Evolutionary conservation across 2,113 vertebrate genomes (phyloP).

Genomic region (Zosterops hypoxanthus): DNA sequence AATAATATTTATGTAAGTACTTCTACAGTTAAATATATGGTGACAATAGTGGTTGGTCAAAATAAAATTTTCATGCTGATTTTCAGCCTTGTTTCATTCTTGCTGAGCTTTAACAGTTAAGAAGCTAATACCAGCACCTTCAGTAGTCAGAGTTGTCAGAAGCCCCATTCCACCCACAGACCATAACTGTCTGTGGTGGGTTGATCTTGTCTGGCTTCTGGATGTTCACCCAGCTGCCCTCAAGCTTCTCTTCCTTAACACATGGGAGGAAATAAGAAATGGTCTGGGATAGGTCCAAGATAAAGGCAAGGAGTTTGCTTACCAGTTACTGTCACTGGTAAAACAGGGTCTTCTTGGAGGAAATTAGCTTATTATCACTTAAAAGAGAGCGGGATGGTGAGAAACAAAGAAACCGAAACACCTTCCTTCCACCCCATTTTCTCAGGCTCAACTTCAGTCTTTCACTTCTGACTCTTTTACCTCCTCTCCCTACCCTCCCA

Average conservation of each 20-base stretch:
- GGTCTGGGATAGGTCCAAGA: rapidly evolving
- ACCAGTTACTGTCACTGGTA: not conserved
- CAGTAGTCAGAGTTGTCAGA: not conserved
- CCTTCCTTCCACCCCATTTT: not conserved
- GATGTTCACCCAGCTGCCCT: not conserved
- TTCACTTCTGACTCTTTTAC: not conserved
- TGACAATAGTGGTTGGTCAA: not conserved
- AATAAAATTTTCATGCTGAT: not conserved
- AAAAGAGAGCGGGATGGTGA: not conserved
- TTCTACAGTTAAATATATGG: not conserved
- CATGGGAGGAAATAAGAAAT: not conserved
- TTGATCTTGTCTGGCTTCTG: not conserved
- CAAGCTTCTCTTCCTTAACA: not conserved
- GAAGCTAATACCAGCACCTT: not conserved
- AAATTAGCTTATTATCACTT: not conserved
- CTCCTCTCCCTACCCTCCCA: not conserved
- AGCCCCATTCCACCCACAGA: not conserved
- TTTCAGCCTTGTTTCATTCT: not conserved
- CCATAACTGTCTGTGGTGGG: not conserved
- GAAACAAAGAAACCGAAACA: not conserved
- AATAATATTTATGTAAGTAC: not conserved
- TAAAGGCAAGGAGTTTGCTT: not conserved
- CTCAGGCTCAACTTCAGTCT: not conserved
- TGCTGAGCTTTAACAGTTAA: not conserved
- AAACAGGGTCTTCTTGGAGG: not conserved